phyloP scores from a whole-genome alignment of 2,797 vertebrate species.

The Buphagus erythrorhynchus region DNA sequence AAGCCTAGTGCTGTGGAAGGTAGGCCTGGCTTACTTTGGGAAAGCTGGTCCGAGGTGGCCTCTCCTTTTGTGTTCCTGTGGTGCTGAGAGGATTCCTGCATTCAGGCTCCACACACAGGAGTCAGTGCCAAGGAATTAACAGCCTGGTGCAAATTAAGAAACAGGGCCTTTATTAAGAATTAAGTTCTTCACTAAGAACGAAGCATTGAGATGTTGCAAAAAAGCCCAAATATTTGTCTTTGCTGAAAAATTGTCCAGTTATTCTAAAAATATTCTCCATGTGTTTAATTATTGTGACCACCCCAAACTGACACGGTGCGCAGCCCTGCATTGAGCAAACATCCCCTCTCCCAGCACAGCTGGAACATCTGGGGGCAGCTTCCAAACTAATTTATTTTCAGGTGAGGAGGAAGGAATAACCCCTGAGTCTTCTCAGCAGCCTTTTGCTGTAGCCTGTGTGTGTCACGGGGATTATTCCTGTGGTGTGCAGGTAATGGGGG shows the following conservation, averaged over 20 bases:
- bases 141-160: background rate
- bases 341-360: background rate
- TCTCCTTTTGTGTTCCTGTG: background rate
- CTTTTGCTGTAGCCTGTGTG: no score
- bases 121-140: background rate
- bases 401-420: background rate
- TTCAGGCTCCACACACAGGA: background rate
- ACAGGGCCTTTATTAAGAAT: background rate
- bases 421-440: background rate
- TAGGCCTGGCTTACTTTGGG: background rate
- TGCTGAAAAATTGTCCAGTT: background rate
- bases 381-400: background rate
- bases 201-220: background rate
- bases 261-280: background rate
- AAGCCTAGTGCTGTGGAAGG: background rate
- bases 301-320: background rate
- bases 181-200: no score
- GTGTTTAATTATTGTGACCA: background rate
- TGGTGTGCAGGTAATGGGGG: background rate
- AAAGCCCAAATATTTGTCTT: background rate
- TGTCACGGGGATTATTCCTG: background rate
- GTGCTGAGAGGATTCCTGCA: background rate
- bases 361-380: background rate
- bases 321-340: background rate
- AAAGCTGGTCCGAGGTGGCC: no score